Conservation (phyloP, 2,113 vertebrate genomes). For the Sylvietta virens region DNA sequence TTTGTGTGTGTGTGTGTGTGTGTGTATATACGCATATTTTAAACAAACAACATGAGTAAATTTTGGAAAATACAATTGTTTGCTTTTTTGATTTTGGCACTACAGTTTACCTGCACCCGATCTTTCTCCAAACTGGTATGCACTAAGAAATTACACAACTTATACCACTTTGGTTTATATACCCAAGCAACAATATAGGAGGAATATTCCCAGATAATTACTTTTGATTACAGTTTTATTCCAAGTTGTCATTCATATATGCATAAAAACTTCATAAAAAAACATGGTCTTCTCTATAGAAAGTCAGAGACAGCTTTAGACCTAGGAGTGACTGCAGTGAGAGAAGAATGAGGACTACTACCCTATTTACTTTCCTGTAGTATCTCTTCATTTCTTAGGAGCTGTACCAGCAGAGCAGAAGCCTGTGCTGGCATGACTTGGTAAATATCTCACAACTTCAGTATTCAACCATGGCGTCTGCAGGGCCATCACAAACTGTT, state of each 20-base stretch:
- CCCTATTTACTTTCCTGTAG: background rate
- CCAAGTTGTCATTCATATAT: background rate
- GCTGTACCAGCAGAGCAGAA: background rate
- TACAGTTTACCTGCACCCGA: background rate
- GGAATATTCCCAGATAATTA: background rate
- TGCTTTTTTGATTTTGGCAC: background rate
- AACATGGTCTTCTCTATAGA: background rate
- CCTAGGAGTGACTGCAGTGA: background rate
- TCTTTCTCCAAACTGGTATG: background rate
- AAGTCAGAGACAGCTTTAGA: background rate
- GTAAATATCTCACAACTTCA: background rate
- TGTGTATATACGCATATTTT: background rate
- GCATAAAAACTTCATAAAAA: background rate
- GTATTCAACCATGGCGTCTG: background rate
- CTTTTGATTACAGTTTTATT: background rate
- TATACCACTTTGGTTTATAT: background rate
- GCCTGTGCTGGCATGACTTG: background rate
- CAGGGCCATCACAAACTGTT: background rate
- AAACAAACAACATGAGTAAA: background rate
- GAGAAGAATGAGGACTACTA: background rate
- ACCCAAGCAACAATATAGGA: background rate
- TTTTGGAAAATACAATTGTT: background rate
- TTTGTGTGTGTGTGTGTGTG: accelerated
- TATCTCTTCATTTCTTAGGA: background rate
- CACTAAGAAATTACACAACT: background rate